Percentiles rank a stretch among this genome's conserved stretches.
Conservation (phyloP, 2,113 vertebrate genomes). For the Indicator indicator region DNA sequence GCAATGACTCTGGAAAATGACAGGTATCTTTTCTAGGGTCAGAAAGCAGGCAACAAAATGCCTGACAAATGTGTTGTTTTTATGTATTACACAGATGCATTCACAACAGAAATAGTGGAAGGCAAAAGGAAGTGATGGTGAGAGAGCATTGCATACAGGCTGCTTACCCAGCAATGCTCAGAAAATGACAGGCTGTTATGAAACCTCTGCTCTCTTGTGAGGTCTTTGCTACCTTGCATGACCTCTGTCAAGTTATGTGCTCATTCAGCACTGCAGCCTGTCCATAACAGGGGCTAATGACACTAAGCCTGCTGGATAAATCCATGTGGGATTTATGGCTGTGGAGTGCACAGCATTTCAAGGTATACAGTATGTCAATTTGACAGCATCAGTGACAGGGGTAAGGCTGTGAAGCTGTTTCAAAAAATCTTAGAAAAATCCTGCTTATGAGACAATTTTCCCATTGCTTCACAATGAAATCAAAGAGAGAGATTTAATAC, state of each 20-base stretch:
- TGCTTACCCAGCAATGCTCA: not conserved
- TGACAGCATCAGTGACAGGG: conserved; percentile 21
- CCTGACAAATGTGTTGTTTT: not conserved
- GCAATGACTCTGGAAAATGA: not conserved
- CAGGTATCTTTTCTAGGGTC: conserved; percentile 12
- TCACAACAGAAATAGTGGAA: not conserved
- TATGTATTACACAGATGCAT: not conserved
- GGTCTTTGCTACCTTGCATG: conserved; percentile 51
- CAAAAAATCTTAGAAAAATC: not conserved
- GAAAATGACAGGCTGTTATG: conserved; percentile 20
- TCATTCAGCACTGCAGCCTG: conserved; percentile 26
- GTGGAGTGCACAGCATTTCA: not conserved
- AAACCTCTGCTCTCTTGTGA: not conserved
- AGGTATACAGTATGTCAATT: not conserved
- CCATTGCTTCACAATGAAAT: not conserved
- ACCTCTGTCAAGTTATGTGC: conserved; percentile 39
- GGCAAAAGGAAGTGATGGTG: not conserved
- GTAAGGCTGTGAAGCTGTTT: conserved; percentile 15
- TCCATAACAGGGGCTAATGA: not conserved
- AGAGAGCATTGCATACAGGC: not conserved
- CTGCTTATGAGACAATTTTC: not conserved
- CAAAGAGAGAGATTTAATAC: not conserved
- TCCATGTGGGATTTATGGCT: conserved; percentile 31
- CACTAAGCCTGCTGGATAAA: conserved; percentile 44
- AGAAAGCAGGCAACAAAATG: conserved; percentile 22